Evolutionary conservation across 2,113 vertebrate genomes (phyloP).

Genomic region (Ptychochromis oligacanthus): DNA sequence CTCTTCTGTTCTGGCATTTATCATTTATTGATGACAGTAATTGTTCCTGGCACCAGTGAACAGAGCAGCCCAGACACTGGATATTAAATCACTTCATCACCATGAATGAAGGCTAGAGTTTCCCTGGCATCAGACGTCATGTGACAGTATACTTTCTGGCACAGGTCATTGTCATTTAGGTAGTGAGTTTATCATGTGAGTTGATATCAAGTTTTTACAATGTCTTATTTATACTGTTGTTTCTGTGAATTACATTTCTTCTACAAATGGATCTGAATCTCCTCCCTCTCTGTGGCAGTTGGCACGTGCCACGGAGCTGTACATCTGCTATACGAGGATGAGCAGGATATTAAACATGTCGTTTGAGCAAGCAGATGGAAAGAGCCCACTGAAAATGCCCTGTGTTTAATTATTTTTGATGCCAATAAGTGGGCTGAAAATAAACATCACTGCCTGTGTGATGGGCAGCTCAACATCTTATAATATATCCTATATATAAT

Average conservation of each 20-base stretch:
- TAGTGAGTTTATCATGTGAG: neutral
- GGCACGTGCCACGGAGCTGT: neutral
- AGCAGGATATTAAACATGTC: conserved; percentile 43
- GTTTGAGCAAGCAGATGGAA: conserved; percentile 30
- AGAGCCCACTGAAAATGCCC: conserved; percentile 16
- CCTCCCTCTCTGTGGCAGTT: neutral
- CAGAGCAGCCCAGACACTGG: conserved; percentile 60
- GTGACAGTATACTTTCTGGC: conserved; percentile 21
- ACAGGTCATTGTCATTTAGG: conserved; percentile 44
- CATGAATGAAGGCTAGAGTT: conserved; percentile 44
- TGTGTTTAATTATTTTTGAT: conserved; percentile 44
- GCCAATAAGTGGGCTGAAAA: conserved; percentile 37
- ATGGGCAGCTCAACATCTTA: conserved; percentile 5
- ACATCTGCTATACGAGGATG: conserved; percentile 31
- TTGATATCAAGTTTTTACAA: neutral
- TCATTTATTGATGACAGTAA: conserved; percentile 74
- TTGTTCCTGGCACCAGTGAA: conserved; percentile 68
- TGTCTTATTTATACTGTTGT: conserved; percentile 2
- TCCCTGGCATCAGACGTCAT: conserved; percentile 33
- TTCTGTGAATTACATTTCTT: conserved; percentile 30
- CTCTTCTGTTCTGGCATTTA: conserved; percentile 59
- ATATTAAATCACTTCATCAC: conserved; percentile 75
- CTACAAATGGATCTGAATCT: conserved; percentile 13
- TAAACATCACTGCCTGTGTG: conserved; percentile 17
- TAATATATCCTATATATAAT: too few relatives aligned